These are phyloP conservation scores for Hafferia zeledoni DNA, from an alignment of 2,797 vertebrate species.

Conservation along the genomic window DNA sequence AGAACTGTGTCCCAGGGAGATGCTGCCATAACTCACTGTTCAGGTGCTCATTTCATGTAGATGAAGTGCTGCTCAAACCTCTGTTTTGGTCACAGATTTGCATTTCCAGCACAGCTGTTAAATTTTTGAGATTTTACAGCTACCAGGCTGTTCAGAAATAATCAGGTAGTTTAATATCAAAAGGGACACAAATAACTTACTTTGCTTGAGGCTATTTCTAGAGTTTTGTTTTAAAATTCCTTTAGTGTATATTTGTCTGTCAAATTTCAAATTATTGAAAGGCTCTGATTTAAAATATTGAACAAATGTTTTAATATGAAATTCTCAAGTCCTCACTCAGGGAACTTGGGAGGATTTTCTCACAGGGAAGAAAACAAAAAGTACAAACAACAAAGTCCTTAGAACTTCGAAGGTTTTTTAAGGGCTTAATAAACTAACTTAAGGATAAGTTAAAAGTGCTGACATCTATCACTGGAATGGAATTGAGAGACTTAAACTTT, in stretches of 20 bases:
- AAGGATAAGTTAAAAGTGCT: neutral
- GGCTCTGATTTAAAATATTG: neutral
- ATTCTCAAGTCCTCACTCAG: neutral
- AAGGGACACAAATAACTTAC: neutral
- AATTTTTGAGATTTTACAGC: neutral
- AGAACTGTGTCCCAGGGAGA: neutral
- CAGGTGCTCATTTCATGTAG: neutral
- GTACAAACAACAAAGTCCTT: constrained; percentile 11
- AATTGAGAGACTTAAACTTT: neutral
- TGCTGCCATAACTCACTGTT: neutral
- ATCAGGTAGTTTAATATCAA: neutral
- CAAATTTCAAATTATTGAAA: neutral
- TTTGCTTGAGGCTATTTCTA: neutral
- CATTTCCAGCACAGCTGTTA: constrained; percentile 3
- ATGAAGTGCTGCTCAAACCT: neutral
- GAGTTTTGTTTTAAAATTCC: neutral
- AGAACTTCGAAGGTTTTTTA: neutral
- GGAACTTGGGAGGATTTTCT: constrained; percentile 21
- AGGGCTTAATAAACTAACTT: neutral
- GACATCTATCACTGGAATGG: neutral
- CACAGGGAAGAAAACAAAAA: constrained; percentile 10
- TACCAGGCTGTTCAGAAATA: constrained; percentile 17
- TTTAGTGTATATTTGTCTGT: neutral
- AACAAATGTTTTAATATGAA: neutral
- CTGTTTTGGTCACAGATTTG: neutral